Percentiles rank a stretch among this genome's conserved stretches.
phyloP scores from a whole-genome alignment of 2,888 invertebrate species.

The Melanostoma mellinum region DNA sequence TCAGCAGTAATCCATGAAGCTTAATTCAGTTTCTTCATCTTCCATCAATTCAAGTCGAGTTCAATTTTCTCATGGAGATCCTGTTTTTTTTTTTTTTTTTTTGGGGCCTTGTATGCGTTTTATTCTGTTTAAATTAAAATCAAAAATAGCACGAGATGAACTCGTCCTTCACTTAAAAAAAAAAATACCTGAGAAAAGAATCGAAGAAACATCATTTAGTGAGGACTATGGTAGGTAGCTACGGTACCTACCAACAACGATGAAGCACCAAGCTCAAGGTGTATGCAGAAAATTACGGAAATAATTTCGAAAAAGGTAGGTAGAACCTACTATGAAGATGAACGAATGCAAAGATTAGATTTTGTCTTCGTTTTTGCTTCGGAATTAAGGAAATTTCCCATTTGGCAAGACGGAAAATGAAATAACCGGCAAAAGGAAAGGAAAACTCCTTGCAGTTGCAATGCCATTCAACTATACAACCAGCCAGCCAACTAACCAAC shows the following conservation, averaged over 20 bases:
- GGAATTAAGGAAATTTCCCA: constrained; percentile 70
- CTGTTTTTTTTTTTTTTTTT: constrained; percentile 10
- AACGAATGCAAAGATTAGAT: constrained; percentile 69
- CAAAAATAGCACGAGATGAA: constrained; percentile 39
- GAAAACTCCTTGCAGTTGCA: constrained; percentile 28
- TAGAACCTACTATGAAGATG: constrained; percentile 7
- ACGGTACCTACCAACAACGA: neutral
- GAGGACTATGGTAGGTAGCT: constrained; percentile 11
- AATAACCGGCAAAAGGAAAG: constrained; percentile 48
- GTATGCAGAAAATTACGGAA: constrained; percentile 64
- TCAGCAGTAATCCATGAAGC: constrained; percentile 21
- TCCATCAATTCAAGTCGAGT: constrained; percentile 26
- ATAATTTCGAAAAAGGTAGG: constrained; percentile 51
- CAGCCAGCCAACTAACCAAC: constrained; percentile 35
- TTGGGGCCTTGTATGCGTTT: constrained; percentile 28
- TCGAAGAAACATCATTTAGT: constrained; percentile 15
- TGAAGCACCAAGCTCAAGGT: constrained; percentile 23
- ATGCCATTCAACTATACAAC: constrained; percentile 25
- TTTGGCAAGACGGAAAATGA: constrained; percentile 59
- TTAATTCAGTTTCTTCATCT: constrained; percentile 37
- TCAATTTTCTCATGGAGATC: constrained; percentile 41
- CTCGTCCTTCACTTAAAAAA: neutral
- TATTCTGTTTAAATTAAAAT: constrained; percentile 36
- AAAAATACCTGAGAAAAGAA: constrained; percentile 1
- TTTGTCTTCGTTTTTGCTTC: constrained; percentile 54